Evolutionary conservation across 2,888 invertebrate species (phyloP).

Genomic region (Diploptera punctata): DNA sequence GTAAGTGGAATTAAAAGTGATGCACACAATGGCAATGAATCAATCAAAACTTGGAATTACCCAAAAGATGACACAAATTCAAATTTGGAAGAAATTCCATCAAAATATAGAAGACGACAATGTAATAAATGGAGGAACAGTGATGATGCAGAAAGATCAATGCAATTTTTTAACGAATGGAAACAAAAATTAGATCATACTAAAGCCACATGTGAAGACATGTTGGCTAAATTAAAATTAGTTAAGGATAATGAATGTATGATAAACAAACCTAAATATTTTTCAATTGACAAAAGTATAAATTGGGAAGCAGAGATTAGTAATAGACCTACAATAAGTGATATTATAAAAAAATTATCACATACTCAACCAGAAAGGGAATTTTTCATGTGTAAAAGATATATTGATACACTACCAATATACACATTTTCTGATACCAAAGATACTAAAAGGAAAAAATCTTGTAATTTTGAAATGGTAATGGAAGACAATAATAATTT

Average conservation of each 20-base stretch:
- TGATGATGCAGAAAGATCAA: conserved; percentile 28
- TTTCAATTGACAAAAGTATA: conserved; percentile 16
- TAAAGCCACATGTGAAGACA: conserved; percentile 31
- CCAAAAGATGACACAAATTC: not conserved
- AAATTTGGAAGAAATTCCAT: not conserved
- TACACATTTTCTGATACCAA: not conserved
- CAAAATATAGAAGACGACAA: not conserved
- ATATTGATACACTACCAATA: conserved; percentile 11
- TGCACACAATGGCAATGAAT: not conserved
- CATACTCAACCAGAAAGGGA: conserved; percentile 27
- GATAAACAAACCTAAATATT: conserved; percentile 18
- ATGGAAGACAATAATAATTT: not conserved
- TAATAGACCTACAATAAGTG: conserved; percentile 32
- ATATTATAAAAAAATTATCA: conserved; percentile 31
- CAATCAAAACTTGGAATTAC: not conserved
- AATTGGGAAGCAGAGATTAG: conserved; percentile 27
- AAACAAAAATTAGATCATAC: conserved; percentile 28
- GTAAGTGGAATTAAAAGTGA: not conserved
- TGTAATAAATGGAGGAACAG: conserved; percentile 26
- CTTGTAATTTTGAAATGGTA: not conserved
- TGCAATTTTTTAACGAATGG: conserved; percentile 32
- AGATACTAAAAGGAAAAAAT: not conserved
- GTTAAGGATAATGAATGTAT: conserved; percentile 23
- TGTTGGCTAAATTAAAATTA: conserved; percentile 29
- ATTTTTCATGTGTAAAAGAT: conserved; percentile 4